Percentiles rank a stretch among this genome's conserved stretches.
Evolutionary conservation across 2,113 vertebrate genomes (phyloP).

Genomic region (Petromus typicus): DNA sequence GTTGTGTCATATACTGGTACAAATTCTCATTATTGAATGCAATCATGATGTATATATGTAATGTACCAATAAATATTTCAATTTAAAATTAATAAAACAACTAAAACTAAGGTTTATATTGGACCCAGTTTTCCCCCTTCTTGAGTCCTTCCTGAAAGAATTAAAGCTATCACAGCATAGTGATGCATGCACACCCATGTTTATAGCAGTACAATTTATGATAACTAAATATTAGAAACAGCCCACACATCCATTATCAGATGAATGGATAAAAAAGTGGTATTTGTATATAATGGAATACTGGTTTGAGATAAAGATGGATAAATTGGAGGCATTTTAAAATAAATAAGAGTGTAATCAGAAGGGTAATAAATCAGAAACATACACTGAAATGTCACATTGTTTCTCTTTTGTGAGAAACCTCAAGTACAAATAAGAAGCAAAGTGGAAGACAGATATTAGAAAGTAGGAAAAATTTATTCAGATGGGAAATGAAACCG

Average conservation of each 20-base stretch:
- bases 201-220: not conserved
- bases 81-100: no score
- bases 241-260: not conserved
- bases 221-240: not conserved
- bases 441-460: not conserved
- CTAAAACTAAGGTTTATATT: not conserved
- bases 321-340: not conserved
- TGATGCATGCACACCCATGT: not conserved
- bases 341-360: not conserved
- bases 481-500: not conserved
- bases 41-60: no score
- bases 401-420: not conserved
- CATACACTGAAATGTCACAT: not conserved
- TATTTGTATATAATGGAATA: not conserved
- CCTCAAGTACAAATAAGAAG: not conserved
- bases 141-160: not conserved
- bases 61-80: no score
- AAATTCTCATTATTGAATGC: no score
- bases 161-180: not conserved
- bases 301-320: not conserved
- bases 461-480: not conserved
- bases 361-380: not conserved
- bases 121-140: not conserved
- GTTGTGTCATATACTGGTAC: no score
- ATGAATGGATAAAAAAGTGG: not conserved